phyloP scores from a whole-genome alignment of 2,797 vertebrate genomes.

The Tapirus indicus region DNA sequence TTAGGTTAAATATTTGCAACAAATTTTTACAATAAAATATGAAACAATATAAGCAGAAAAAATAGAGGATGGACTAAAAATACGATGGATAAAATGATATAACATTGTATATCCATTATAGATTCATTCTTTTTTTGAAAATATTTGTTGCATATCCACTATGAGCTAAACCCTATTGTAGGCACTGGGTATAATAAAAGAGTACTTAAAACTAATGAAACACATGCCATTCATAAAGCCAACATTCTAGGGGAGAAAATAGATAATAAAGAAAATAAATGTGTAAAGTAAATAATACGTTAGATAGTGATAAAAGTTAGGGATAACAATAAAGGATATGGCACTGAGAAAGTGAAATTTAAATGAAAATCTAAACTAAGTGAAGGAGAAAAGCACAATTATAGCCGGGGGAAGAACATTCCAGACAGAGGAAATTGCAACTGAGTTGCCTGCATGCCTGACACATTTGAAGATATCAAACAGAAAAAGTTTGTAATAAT shows the following conservation, averaged over 20 bases:
- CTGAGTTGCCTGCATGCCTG: neutral
- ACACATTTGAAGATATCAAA: neutral
- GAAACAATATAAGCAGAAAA: neutral
- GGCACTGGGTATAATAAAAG: neutral
- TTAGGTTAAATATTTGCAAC: neutral
- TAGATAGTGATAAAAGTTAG: neutral
- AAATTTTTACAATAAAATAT: neutral
- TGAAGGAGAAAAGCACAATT: neutral
- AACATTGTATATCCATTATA: neutral
- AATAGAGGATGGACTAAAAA: neutral
- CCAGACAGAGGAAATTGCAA: neutral
- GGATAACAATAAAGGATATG: neutral
- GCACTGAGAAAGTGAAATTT: neutral
- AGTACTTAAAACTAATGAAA: neutral
- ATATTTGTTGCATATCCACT: neutral
- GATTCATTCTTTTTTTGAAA: neutral
- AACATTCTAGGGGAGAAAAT: neutral
- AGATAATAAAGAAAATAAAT: neutral
- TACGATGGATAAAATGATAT: neutral
- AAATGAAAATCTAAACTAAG: neutral
- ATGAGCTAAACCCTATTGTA: neutral
- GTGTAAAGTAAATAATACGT: neutral
- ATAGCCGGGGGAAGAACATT: neutral
- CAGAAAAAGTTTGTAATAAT: neutral
- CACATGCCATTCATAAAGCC: neutral